Base-by-base conservation (phyloP, 2,888 invertebrate species). In the Acanthosepion esculentum region DNA sequence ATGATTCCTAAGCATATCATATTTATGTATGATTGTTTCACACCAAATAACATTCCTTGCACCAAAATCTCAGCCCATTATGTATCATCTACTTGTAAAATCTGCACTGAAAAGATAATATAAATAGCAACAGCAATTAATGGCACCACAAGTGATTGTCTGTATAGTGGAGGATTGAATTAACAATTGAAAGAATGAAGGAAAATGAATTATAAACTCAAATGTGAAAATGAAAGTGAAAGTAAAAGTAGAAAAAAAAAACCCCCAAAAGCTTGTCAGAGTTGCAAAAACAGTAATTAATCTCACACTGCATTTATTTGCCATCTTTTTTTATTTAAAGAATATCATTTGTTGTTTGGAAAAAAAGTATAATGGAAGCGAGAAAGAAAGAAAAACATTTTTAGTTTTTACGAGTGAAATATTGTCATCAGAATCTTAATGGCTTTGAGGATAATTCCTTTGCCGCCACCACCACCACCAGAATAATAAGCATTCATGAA, bases 271-370 rank as follows among this genome's bases (percentile, higher is more conserved):
- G 78, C 78, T 78, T 78, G 78, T 78, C 78, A 78, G 33, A 78
- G 78, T 18, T 78, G 78, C 78, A 78, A 78, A 78, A 78, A 78
- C 78, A 78, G 78, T 78, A 78, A 78, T 78, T 78, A 78, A 78
- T 78, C 78, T 78, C 78, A 78, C 78, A 78, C 78, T 33, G 78
- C 78, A 33, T 78, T 78, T 78, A 78, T 78, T n/a, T 33, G 15
- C 78, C 33, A 33, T 78, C 33, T 78, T 78, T 33, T n/a, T n/a
- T n/a, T 10, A 78, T n/a, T 18, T 12, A 7, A 78, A 78, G n/a
- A 78, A 78, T 78, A 78, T 78, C 78, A 78, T 78, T 78, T 78
- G 78, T n/a, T 78, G 78, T 78, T 78, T 78, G 78, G n/a, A 15
- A 33, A 12, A 12, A 23, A 23, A 59, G 59, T 59, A 59, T 59